Conservation (phyloP, 2,797 vertebrate species). For the Onychomys leucogaster region DNA sequence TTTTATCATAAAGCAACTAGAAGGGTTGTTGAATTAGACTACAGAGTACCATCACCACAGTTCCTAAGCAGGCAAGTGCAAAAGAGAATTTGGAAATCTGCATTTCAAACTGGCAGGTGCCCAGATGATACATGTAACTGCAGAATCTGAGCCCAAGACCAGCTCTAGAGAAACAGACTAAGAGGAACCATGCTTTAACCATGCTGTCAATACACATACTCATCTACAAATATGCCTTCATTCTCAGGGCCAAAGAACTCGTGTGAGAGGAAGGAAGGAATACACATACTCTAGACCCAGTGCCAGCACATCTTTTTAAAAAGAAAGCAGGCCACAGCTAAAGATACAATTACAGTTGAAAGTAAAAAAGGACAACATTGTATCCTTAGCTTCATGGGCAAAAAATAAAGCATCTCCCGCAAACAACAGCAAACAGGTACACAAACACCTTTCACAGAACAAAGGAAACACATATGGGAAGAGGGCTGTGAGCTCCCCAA, state of each 20-base stretch:
- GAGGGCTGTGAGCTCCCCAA: background rate
- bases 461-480: background rate
- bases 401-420: conserved; percentile 11
- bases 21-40: background rate
- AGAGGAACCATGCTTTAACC: background rate
- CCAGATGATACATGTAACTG: background rate
- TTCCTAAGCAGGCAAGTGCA: background rate
- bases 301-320: background rate
- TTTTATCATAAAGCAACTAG: background rate
- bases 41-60: too few species aligned
- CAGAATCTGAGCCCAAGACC: background rate
- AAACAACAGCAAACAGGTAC: background rate
- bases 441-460: background rate
- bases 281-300: background rate
- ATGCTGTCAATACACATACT: background rate
- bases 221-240: background rate
- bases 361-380: background rate
- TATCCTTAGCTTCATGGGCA: background rate
- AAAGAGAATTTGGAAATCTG: background rate
- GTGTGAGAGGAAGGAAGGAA: background rate
- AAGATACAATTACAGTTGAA: background rate
- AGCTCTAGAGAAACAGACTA: background rate
- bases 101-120: background rate
- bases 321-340: background rate
- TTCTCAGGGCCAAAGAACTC: background rate